Conservation (phyloP, 2,888 invertebrate species). For the Rosalia funebris region DNA sequence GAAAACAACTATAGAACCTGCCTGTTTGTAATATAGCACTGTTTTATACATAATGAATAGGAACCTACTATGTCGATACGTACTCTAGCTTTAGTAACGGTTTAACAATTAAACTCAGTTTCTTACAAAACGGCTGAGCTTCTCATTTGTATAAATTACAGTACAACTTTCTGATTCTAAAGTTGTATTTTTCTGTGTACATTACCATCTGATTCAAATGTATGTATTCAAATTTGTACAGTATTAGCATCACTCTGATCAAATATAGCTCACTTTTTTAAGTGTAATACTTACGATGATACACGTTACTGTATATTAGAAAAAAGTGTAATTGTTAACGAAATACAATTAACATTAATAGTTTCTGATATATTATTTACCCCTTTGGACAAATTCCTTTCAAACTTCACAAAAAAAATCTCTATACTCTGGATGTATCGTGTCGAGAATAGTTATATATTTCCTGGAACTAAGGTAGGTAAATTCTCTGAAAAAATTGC, state of each 20-base stretch:
- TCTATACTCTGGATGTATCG: too few species aligned
- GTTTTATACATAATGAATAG: constrained; percentile 13
- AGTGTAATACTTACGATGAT: constrained; percentile 8
- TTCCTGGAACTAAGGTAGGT: too few species aligned
- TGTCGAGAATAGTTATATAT: too few species aligned
- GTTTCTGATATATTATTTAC: constrained; percentile 25
- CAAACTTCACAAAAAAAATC: background rate
- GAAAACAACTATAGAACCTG: background rate
- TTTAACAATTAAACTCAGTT: constrained; percentile 11
- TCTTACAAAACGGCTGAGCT: background rate
- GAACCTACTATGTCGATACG: constrained; percentile 12
- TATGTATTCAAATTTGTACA: background rate
- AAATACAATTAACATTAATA: constrained; percentile 54
- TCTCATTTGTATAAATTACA: background rate
- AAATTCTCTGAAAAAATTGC: background rate
- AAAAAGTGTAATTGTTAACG: constrained; percentile 52
- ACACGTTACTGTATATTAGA: constrained; percentile 16
- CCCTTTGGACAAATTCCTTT: background rate
- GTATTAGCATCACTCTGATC: constrained; percentile 3
- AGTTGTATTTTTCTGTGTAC: too few species aligned
- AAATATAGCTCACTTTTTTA: background rate
- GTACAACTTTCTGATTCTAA: too few species aligned
- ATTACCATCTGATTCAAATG: too few species aligned
- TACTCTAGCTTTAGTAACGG: constrained; percentile 17
- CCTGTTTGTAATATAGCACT: constrained; percentile 8